Evolutionary conservation across 2,113 vertebrate genomes (phyloP), one percentile per base, ranked within the genome.

Genomic region (Scomber colias): DNA sequence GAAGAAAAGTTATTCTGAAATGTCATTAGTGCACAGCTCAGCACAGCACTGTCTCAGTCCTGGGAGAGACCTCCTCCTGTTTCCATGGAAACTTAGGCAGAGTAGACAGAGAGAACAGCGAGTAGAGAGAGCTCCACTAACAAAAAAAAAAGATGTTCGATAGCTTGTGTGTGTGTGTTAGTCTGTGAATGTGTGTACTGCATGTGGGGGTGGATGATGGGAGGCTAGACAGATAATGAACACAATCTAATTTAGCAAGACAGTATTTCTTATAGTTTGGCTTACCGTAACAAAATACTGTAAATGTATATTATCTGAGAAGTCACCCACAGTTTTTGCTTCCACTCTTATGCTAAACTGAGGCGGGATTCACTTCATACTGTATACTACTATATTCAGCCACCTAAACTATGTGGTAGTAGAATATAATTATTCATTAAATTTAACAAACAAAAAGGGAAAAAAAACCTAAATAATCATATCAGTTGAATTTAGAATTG

Each of bases 31-130:
- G 82, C 80, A 85, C 69, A 85, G 87, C 88, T 93, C 87, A 90
- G 89, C 85, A 88, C 79, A 83, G 87, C 82, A 74, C 84, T 71
- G 85, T 88, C 90, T 93, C 74, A 77, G 85, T 86, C 90, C 88
- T 90, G 81, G 79, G 91, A 88, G 89, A 93, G 85, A 92, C 89
- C 86, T 86, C 85, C 89, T 92, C 89, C 77, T 91, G 94, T 95
- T 95, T 89, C 93, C 93, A 95, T 95, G 93, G 94, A 90, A 94
- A 95, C 93, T 71, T 90, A 87, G 87, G 82, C 86, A 86, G 91
- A 87, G 92, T 77, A 91, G 90, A 87, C 79, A 75, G 87, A 75
- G 75, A 83, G 88, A 89, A 63, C 48, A 80, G 81, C 51, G 54
- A 90, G 81, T 35, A 81, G 80, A 84, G 83, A 73, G 79, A 83